Conservation (phyloP, 2,888 invertebrate genomes). For the Cheilosia grossa region DNA sequence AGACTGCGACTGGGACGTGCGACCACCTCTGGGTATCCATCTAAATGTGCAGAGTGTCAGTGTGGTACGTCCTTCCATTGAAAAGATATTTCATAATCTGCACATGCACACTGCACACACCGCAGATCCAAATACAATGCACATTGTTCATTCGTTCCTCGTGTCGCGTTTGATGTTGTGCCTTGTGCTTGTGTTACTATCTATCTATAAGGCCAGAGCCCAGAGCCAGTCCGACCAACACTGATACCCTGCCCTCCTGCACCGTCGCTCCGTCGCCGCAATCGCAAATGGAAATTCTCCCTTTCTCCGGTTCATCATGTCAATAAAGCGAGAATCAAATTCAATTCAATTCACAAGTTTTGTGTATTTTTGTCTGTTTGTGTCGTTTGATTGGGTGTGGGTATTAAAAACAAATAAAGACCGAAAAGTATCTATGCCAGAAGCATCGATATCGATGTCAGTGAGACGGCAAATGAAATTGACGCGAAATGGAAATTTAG, state of each 20-base stretch:
- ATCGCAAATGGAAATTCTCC: constrained; percentile 1
- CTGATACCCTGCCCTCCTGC: neutral
- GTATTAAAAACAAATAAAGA: constrained; percentile 63
- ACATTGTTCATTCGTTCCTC: constrained; percentile 46
- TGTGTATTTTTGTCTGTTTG: constrained; percentile 61
- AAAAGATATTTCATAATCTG: constrained; percentile 62
- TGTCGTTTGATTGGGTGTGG: constrained; percentile 58
- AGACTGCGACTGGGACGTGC: constrained; percentile 6
- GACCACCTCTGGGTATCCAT: constrained; percentile 30
- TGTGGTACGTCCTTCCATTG: constrained; percentile 33
- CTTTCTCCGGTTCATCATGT: constrained; percentile 34
- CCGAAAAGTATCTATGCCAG: constrained; percentile 10
- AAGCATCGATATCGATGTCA: neutral
- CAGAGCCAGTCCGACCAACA: neutral
- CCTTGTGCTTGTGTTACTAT: constrained; percentile 28
- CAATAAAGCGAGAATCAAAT: constrained; percentile 57
- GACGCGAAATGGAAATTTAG: constrained; percentile 58
- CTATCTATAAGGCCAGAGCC: neutral
- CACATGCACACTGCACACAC: constrained; percentile 29
- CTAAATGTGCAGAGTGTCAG: neutral
- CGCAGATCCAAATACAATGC: constrained; percentile 38
- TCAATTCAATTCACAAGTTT: constrained; percentile 58
- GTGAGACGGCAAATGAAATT: constrained; percentile 22
- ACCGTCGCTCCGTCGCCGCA: neutral
- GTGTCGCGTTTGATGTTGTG: constrained; percentile 2